These are phyloP conservation scores for Mantis religiosa DNA, from an alignment of 2,888 invertebrate genomes.

Conservation along the genomic window DNA sequence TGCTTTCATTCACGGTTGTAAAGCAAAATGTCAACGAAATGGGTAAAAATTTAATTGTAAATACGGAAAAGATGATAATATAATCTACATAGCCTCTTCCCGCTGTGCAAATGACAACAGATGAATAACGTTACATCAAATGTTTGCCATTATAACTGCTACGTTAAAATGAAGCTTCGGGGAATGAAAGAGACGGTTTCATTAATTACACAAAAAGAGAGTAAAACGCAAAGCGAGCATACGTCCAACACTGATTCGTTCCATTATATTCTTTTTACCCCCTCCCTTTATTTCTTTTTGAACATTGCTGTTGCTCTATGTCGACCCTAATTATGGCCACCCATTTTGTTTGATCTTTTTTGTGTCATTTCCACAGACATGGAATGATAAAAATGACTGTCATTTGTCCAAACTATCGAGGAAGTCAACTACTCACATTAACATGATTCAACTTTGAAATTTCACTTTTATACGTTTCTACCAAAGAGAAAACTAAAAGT, in stretches of 20 bases:
- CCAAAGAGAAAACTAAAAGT: too few species aligned
- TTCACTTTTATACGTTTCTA: too few species aligned
- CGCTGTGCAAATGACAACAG: neutral
- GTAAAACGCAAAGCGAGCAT: neutral
- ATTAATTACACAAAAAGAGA: neutral
- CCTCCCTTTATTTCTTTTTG: neutral
- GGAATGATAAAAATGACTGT: neutral
- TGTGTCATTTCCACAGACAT: neutral
- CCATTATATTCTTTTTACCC: neutral
- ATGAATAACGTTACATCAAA: neutral
- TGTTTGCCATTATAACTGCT: neutral
- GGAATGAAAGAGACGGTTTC: neutral
- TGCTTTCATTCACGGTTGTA: too few species aligned
- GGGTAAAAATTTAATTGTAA: neutral
- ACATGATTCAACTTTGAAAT: too few species aligned
- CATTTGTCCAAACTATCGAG: neutral
- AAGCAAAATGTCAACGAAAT: too few species aligned
- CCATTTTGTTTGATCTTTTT: neutral
- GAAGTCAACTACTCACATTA: neutral
- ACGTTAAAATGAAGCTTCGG: neutral
- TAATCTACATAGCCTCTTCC: neutral
- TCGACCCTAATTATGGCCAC: neutral
- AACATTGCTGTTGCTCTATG: neutral
- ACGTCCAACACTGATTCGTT: neutral
- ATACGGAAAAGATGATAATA: neutral